Conservation (phyloP, 2,888 invertebrate species). For the Incurvaria masculella region DNA sequence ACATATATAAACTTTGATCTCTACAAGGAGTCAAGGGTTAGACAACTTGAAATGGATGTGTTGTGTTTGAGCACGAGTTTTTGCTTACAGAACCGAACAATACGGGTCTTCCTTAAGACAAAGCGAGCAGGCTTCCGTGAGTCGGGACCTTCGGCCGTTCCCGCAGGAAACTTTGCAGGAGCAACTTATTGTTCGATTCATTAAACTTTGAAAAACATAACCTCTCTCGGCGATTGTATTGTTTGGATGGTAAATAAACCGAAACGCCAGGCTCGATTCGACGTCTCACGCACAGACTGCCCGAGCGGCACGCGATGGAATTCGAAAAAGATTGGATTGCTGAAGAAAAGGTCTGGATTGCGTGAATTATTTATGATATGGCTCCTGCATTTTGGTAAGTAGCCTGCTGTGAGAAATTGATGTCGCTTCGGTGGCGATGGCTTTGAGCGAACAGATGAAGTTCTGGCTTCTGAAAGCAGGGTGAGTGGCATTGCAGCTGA, state of each 20-base stretch:
- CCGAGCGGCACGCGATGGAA: background rate
- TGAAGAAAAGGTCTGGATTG: background rate
- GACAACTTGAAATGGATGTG: too few species aligned
- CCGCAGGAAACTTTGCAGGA: background rate
- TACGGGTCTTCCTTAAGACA: background rate
- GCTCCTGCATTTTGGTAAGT: background rate
- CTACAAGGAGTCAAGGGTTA: too few species aligned
- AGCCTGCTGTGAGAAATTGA: background rate
- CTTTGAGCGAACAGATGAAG: too few species aligned
- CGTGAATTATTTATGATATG: background rate
- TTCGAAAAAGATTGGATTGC: background rate
- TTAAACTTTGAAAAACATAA: constrained; percentile 3
- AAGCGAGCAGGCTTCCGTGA: background rate
- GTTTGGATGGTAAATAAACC: constrained; percentile 1
- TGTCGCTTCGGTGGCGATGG: background rate
- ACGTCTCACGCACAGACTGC: background rate
- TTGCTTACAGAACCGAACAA: too few species aligned
- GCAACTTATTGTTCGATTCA: constrained; percentile 1
- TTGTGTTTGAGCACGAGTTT: too few species aligned
- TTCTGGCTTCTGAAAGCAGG: too few species aligned
- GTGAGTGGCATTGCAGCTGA: too few species aligned
- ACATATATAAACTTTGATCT: too few species aligned
- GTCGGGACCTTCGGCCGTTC: background rate
- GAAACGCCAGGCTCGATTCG: background rate
- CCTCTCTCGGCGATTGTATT: background rate